A percentile compares a stretch with the other conserved stretches of the same genome.
These are phyloP conservation scores for Calliphora vicina DNA, from an alignment of 1,140 invertebrate species.

Conservation along the genomic window DNA sequence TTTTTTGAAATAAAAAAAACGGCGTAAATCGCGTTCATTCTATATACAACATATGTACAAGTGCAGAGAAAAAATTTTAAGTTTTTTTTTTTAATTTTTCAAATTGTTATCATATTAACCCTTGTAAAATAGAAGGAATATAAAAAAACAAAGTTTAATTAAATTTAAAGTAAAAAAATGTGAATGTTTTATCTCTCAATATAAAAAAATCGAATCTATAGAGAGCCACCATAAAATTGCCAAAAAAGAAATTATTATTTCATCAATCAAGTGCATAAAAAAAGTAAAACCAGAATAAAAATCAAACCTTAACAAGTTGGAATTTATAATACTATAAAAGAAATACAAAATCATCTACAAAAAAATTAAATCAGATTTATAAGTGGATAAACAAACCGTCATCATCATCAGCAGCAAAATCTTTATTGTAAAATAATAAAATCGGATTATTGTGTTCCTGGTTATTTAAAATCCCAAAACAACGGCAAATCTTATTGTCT, in stretches of 20 bases:
- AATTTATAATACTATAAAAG: not conserved
- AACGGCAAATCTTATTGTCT: not conserved
- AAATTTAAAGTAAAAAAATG: not conserved
- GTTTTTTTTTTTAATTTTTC: no score
- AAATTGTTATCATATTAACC: no score
- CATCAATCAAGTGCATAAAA: not conserved
- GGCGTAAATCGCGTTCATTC: no score
- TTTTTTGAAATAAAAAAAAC: not conserved
- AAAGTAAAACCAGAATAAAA: not conserved
- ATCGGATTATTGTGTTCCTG: conserved; percentile 27
- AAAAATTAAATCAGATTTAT: not conserved
- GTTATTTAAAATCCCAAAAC: not conserved
- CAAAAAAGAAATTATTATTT: not conserved
- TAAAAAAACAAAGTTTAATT: no score
- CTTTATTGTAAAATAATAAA: conserved; percentile 20
- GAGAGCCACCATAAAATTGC: not conserved
- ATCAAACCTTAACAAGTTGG: not conserved
- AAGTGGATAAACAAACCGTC: conserved; percentile 2
- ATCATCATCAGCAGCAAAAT: not conserved
- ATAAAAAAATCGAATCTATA: not conserved
- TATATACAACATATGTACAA: not conserved
- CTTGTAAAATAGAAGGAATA: no score
- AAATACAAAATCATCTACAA: not conserved
- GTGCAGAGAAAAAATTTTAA: not conserved
- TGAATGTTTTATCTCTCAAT: not conserved